These are phyloP conservation scores for Polydrusus tereticollis DNA, from an alignment of 2,888 invertebrate species.

Conservation along the genomic window DNA sequence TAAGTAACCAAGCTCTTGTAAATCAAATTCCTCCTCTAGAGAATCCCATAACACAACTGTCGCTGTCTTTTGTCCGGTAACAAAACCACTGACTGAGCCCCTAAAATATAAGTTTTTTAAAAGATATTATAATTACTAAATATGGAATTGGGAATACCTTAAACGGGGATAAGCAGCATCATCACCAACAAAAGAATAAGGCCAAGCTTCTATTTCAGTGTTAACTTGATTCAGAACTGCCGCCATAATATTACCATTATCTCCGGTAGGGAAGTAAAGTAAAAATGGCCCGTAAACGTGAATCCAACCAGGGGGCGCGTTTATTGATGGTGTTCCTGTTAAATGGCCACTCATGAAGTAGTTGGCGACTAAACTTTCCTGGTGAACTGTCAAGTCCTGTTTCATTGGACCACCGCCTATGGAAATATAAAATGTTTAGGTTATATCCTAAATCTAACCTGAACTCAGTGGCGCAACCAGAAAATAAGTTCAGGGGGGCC, in stretches of 20 bases:
- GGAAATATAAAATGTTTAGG: too few species aligned
- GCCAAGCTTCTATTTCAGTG: slow-evolving; percentile 29
- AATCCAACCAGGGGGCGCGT: slow-evolving; percentile 26
- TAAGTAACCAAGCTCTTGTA: slow-evolving; percentile 34
- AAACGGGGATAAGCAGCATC: not conserved
- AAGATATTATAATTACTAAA: too few species aligned
- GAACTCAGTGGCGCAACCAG: too few species aligned
- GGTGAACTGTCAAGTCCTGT: slow-evolving; percentile 39
- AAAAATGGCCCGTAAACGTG: slow-evolving; percentile 43
- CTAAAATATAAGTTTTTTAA: slow-evolving; percentile 3
- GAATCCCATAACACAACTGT: slow-evolving; percentile 26
- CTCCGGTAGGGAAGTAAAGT: slow-evolving; percentile 37
- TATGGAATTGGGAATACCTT: not conserved
- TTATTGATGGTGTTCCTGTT: slow-evolving; percentile 26
- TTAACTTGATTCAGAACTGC: slow-evolving; percentile 9
- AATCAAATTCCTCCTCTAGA: slow-evolving; percentile 21
- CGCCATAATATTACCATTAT: slow-evolving; percentile 21
- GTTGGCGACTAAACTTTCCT: slow-evolving; percentile 37
- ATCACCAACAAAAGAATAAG: slow-evolving; percentile 38
- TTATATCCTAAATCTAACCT: too few species aligned
- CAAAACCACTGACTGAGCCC: slow-evolving; percentile 20
- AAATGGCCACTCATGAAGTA: slow-evolving; percentile 37
- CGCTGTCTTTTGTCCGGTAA: slow-evolving; percentile 25
- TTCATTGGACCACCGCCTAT: slow-evolving; percentile 37
- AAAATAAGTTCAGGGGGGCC: too few species aligned